Base-by-base conservation (phyloP, 2,113 vertebrate species). In the Pseudolaguvia tuberculata region DNA sequence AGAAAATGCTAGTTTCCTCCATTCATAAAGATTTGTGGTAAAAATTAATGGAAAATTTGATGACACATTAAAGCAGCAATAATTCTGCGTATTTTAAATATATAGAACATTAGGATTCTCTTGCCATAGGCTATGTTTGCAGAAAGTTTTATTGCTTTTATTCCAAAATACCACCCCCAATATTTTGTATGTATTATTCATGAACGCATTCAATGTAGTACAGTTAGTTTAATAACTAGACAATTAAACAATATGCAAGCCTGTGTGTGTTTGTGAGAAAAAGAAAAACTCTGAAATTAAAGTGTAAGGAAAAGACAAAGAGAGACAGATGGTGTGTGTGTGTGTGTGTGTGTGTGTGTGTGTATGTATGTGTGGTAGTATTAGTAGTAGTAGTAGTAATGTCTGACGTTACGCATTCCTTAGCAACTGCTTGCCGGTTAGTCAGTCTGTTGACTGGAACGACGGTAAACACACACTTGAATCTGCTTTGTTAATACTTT, bases 371-470 rank as follows among this genome's bases (percentile, higher is more conserved):
- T 27, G n/a, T 11, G n/a, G n/a, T n/a, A n/a, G n/a, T n/a, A n/a
- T n/a, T n/a, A n/a, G n/a, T n/a, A n/a, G n/a, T n/a, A n/a, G n/a
- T n/a, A 52, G 69, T 5, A 58, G 35, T 47, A 47, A 27, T 11
- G 23, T 25, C 47, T 72, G 45, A 58, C 18, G 20, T 39, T 29
- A 21, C 18, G 35, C 65, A 70, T 65, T 79, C 66, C 58, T 67
- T 20, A 79, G 63, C 78, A 77, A 75, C 70, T 79, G 70, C 74
- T 69, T n/a, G 51, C 13, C 57, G 45, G 76, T 82, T 79, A 71
- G 61, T 77, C 69, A 70, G 73, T 14, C 66, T 73, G 31, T 55
- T 63, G 50, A 7, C 67, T 73, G 62, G 45, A 67, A 56, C 68
- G 59, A 65, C 42, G 1, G 29, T 42, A 61, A 31, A 2, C 42